These are phyloP conservation scores for Lepidurus packardi DNA, from an alignment of 1,140 invertebrate genomes.

Conservation along the genomic window DNA sequence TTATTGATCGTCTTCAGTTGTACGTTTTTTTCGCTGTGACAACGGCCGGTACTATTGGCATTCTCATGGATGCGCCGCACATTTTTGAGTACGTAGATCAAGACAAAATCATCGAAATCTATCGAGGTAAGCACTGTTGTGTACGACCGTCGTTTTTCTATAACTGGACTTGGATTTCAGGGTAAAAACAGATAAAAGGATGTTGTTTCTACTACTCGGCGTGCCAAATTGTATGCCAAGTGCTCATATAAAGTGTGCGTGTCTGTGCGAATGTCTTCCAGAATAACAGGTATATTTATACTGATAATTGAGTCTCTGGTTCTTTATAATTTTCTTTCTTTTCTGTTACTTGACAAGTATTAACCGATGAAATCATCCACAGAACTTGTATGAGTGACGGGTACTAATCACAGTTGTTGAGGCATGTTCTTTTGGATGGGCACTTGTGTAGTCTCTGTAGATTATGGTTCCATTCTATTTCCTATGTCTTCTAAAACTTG, in stretches of 20 bases:
- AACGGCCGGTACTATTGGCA: constrained; percentile 86
- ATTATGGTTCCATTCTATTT: background rate
- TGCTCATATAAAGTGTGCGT: constrained; percentile 8
- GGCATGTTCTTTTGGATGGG: background rate
- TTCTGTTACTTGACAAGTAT: background rate
- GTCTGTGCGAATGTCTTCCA: constrained; percentile 13
- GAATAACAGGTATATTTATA: constrained; percentile 12
- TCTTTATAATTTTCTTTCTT: background rate
- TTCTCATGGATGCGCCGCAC: constrained; percentile 97
- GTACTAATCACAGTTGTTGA: background rate
- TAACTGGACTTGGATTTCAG: background rate
- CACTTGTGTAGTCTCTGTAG: background rate
- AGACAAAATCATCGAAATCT: constrained; percentile 90
- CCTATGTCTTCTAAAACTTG: background rate
- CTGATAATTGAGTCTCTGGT: background rate
- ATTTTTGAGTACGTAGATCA: constrained; percentile 99
- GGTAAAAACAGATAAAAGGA: background rate
- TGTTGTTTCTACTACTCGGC: background rate
- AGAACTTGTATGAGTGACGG: background rate
- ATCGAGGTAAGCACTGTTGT: constrained; percentile 64
- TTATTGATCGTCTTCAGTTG: constrained; percentile 93
- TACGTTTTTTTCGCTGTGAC: constrained; percentile 98
- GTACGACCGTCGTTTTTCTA: background rate
- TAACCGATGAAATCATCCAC: background rate
- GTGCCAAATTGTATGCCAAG: constrained; percentile 5